Evolutionary conservation across 2,797 vertebrate genomes (phyloP).

Genomic region (Pangasius macronema): DNA sequence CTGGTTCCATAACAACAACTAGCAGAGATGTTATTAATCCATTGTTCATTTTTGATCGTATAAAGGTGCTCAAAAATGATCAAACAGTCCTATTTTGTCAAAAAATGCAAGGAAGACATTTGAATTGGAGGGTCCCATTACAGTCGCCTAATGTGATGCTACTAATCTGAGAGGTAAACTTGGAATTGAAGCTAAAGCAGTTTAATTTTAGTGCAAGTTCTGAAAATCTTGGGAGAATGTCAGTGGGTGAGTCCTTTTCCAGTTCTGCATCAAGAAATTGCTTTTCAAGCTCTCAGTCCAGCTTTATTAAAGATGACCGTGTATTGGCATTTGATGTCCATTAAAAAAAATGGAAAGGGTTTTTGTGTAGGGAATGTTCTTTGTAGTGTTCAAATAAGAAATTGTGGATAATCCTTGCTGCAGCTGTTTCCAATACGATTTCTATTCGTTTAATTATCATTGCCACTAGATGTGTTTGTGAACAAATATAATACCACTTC

Average conservation of each 20-base stretch:
- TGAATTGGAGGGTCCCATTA: not conserved
- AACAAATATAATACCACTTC: not conserved
- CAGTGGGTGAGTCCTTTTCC: not conserved
- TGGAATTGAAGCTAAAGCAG: not conserved
- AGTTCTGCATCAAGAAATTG: not conserved
- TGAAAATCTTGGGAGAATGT: not conserved
- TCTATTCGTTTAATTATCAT: not conserved
- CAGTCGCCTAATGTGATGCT: not conserved
- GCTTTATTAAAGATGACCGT: not conserved
- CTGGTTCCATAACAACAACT: not conserved
- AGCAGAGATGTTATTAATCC: not conserved
- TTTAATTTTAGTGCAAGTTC: not conserved
- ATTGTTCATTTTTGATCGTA: too few species aligned
- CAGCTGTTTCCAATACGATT: not conserved
- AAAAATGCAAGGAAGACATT: not conserved
- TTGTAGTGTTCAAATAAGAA: not conserved
- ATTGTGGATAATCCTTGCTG: not conserved
- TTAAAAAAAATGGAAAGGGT: not conserved
- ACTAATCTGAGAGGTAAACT: not conserved
- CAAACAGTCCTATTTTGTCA: not conserved
- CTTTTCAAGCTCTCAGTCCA: not conserved
- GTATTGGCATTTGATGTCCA: not conserved
- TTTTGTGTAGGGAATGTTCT: not conserved
- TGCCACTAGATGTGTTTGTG: not conserved
- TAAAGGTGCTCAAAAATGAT: too few species aligned